Base-by-base conservation (phyloP, 2,797 vertebrate genomes). In the Pangasius larnaudii region DNA sequence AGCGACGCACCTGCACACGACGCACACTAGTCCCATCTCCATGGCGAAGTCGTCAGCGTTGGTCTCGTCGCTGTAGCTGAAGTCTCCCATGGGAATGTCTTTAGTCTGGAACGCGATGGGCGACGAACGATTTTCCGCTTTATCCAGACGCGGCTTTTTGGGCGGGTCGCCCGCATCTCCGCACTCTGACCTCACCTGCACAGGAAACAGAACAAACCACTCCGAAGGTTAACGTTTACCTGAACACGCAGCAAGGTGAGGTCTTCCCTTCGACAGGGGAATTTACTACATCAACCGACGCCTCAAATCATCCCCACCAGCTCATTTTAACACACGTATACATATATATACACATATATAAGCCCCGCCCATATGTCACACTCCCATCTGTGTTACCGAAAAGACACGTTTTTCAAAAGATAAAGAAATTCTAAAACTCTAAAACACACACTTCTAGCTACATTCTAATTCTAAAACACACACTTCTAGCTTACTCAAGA, bases 1-100 rank as follows among this genome's bases (percentile, higher is more conserved):
- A 7, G 42, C 5, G 30, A 86, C 85, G 46, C 71, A 92, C 99
- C 98, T 96, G 94, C 99, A 99, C 89, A 99, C 97, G 84, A 99
- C 98, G 91, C 99, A 99, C 49, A 97, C 98, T 92, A 99, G 94
- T 11, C 99, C 98, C 99, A 99, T 99, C 92, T 99, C 98, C 99
- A 99, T 99, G 86, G 98, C 98, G 89, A 99, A 99, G 92, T 98
- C 98, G 80, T 99, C 98, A 36, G 99, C 99, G 27, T 97, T 99
- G 46, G 98, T 99, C 94, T 99, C 98, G 84, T 99, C 98, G 46
- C 97, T 97, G 92, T 97, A 97, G 5, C 96, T 97, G 24, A 98
- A 97, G 92, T 99, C 98, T 36, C 97, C 91, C 89, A 98, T 94
- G 30, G 95, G 91, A 72, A 99, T 95, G 92, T 99, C 98, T 92